Evolutionary conservation across 2,888 invertebrate species (phyloP).

Genomic region (Trichopoda pennipes): DNA sequence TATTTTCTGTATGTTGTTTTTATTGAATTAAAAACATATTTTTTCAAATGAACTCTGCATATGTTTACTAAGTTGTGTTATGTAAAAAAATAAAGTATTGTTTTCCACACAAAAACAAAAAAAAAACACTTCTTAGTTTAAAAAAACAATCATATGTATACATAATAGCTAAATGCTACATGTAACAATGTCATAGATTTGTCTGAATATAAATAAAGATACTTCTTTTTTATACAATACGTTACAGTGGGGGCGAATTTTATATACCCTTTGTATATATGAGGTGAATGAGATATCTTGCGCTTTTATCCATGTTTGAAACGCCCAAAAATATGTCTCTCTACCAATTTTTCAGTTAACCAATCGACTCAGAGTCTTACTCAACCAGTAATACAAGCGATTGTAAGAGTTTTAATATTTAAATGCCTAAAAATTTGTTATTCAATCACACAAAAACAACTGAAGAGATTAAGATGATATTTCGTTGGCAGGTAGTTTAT

Average conservation of each 20-base stretch:
- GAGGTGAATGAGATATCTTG: background rate
- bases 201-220: background rate
- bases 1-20: constrained; percentile 51
- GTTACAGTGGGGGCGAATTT: background rate
- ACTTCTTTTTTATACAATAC: constrained; percentile 12
- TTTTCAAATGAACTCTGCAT: constrained; percentile 63
- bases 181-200: constrained; percentile 29
- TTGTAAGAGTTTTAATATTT: too few species aligned
- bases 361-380: too few species aligned
- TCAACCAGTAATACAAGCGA: too few species aligned
- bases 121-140: background rate
- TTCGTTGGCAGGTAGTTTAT: too few species aligned
- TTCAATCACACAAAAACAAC: too few species aligned
- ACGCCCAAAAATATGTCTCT: background rate
- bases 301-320: background rate
- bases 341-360: background rate
- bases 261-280: background rate
- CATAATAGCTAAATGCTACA: constrained; percentile 1
- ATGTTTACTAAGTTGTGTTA: constrained; percentile 52
- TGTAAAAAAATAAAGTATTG: constrained; percentile 64
- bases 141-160: constrained; percentile 21
- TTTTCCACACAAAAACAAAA: constrained; percentile 25
- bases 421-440: too few species aligned
- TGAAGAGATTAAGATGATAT: too few species aligned
- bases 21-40: constrained; percentile 4